Evolutionary conservation across 2,113 vertebrate species (phyloP), one percentile per base, ranked within the genome.

Genomic region (Pelecanus crispus): DNA sequence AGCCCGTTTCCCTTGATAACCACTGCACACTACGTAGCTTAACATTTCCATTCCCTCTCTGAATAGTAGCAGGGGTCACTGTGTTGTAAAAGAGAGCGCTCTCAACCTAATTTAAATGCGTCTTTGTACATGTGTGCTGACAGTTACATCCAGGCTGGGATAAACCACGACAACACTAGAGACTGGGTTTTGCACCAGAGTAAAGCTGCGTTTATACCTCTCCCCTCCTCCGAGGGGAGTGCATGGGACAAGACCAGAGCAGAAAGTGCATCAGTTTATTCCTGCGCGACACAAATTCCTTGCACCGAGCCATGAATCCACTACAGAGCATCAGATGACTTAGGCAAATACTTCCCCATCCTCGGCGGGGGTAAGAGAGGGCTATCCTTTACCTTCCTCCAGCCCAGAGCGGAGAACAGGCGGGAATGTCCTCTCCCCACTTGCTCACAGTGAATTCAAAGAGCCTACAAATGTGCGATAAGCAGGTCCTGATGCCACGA

Each of bases 391-490:
- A 45, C 20, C 45, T 44, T 42, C 16, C n/a, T 36, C 26, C 42
- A 50, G 53, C 42, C 36, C 32, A 59, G 55, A 38, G 50, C 2
- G 11, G 24, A 70, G 40, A 71, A 29, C 24, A n/a, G 28, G 15
- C 19, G 25, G 22, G 56, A 85, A 11, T 15, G 14, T 36, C 62
- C 17, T 16, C 32, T 38, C 38, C 50, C 24, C 40, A 4, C 25
- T 61, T 47, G 24, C 20, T 53, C 20, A 4, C 16, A 7, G 31
- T 52, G 78, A 53, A 66, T 6, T 9, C n/a, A 38, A 65, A 65
- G 52, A 26, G 7, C 19, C 47, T 17, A 61, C 6, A 1, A 36
- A 34, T 0, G 5, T 71, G 45, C 1, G 3, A 12, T 4, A 26
- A 80, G 50, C 34, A 20, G 63, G 24, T 22, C 2, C 34, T 10